These are phyloP conservation scores for Struthidea cinerea DNA, from an alignment of 2,113 vertebrate genomes.

Conservation along the genomic window DNA sequence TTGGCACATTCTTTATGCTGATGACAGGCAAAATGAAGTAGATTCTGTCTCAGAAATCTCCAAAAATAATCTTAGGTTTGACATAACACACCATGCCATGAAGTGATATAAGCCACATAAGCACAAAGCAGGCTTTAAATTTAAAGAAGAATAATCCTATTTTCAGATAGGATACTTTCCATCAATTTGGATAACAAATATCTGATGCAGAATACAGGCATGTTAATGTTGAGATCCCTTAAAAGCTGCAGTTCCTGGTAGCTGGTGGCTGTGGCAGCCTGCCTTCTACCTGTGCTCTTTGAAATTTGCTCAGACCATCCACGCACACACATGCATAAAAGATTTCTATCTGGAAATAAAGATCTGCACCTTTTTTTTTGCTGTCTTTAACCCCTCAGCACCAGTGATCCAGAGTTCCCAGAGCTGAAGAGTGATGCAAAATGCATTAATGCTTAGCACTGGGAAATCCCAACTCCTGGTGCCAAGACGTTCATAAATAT, in stretches of 20 bases:
- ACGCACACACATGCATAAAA: not conserved
- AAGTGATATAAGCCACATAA: conserved; percentile 55
- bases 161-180: conserved; percentile 41
- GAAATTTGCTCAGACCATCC: not conserved
- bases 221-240: not conserved
- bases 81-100: conserved; percentile 51
- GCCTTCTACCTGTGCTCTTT: not conserved
- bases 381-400: conserved; percentile 27
- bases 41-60: conserved; percentile 57
- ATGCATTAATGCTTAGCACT: conserved; percentile 59
- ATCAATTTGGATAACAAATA: conserved; percentile 62
- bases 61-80: conserved; percentile 60
- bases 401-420: not conserved
- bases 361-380: not conserved
- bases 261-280: not conserved
- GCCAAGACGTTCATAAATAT: conserved; percentile 61
- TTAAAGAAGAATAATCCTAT: conserved; percentile 61
- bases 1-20: conserved; percentile 54
- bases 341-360: not conserved
- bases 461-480: conserved; percentile 38
- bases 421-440: conserved; percentile 29
- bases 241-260: not conserved
- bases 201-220: conserved; percentile 35
- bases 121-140: conserved; percentile 55
- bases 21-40: conserved; percentile 57